These are phyloP conservation scores for Boulengeromyrus knoepffleri DNA, from an alignment of 2,113 vertebrate genomes.

Conservation along the genomic window DNA sequence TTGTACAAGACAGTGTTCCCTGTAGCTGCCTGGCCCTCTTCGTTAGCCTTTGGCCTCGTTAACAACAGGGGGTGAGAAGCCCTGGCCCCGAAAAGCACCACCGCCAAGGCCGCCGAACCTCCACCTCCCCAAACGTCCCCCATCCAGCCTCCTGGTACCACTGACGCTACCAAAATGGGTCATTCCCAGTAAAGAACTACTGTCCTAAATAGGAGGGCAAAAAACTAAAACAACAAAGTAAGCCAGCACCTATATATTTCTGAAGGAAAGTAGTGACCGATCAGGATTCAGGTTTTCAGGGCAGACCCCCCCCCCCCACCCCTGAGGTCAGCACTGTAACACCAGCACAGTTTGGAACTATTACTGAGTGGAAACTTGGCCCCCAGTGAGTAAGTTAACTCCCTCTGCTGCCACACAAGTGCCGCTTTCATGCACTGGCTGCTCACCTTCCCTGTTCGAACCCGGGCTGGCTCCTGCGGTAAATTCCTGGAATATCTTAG, in stretches of 20 bases:
- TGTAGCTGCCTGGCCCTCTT: background rate
- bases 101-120: background rate
- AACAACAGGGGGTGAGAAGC: background rate
- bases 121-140: background rate
- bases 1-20: background rate
- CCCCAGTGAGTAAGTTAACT: conserved; percentile 50
- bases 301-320: background rate
- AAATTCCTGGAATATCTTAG: conserved; percentile 66
- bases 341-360: conserved; percentile 58
- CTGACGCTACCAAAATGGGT: background rate
- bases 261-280: background rate
- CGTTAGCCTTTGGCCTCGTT: background rate
- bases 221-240: background rate
- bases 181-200: background rate
- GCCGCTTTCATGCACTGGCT: conserved; percentile 47
- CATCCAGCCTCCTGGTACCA: background rate
- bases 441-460: conserved; percentile 46
- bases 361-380: conserved; percentile 67
- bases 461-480: conserved; percentile 50
- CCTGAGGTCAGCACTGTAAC: conserved; percentile 15
- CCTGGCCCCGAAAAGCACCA: background rate
- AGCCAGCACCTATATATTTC: background rate
- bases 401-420: conserved; percentile 44
- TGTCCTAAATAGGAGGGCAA: background rate
- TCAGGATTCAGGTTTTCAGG: background rate